Conservation (phyloP, 2,113 vertebrate genomes). For the Tor tambroides region DNA sequence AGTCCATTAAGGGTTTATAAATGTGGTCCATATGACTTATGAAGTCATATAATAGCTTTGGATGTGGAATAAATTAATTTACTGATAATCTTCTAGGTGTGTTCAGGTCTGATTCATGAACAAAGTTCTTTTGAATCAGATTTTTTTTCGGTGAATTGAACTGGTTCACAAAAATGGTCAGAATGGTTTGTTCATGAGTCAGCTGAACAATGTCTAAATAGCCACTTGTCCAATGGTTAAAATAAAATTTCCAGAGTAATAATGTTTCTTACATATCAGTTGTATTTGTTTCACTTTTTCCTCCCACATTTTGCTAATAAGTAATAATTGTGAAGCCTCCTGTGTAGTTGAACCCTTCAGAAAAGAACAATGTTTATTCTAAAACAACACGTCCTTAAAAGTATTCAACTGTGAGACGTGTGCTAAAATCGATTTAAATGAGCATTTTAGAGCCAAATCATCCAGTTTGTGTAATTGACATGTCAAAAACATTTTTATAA, state of each 20-base stretch:
- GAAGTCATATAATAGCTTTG: not conserved
- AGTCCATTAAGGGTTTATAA: not conserved
- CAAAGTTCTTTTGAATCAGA: not conserved
- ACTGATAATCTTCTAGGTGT: not conserved
- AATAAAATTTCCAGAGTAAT: not conserved
- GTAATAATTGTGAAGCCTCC: too few species aligned
- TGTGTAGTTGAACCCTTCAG: not conserved
- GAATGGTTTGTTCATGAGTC: not conserved
- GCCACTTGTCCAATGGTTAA: not conserved
- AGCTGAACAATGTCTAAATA: not conserved
- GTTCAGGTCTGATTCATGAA: not conserved
- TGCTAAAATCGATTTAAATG: not conserved
- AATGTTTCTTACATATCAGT: not conserved
- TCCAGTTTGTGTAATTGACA: slow-evolving; percentile 5
- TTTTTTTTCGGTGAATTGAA: not conserved
- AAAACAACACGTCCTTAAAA: not conserved
- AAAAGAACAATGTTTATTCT: not conserved
- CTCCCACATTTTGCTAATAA: too few species aligned
- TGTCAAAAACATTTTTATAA: slow-evolving; percentile 1
- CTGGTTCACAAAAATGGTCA: not conserved
- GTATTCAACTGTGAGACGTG: not conserved
- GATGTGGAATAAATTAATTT: too few species aligned
- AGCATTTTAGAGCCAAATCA: not conserved
- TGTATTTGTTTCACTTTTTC: too few species aligned
- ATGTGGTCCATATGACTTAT: not conserved